Evolutionary conservation across 2,113 vertebrate species (phyloP).

Genomic region (Antennarius striatus): DNA sequence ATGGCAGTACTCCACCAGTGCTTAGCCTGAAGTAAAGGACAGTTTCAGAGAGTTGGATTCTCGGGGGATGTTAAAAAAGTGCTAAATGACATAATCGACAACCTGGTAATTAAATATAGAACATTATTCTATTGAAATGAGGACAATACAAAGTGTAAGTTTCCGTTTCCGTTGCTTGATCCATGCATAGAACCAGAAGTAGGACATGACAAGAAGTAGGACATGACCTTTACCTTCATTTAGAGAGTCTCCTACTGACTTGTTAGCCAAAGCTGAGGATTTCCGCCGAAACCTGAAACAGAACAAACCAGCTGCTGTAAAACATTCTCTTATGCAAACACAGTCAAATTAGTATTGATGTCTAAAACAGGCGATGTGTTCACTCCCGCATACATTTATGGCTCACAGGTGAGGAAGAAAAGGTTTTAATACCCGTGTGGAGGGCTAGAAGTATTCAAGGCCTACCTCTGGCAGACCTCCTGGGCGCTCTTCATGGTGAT

Average conservation of each 20-base stretch:
- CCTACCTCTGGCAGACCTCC: slow-evolving; percentile 84
- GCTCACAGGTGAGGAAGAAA: background rate
- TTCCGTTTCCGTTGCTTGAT: too few species aligned
- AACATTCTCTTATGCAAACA: slow-evolving; percentile 53
- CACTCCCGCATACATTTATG: background rate
- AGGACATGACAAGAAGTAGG: background rate
- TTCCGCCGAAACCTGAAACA: slow-evolving; percentile 79
- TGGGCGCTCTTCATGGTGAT: slow-evolving; percentile 84
- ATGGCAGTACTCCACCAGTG: too few species aligned
- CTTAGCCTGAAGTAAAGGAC: too few species aligned
- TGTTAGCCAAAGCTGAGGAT: slow-evolving; percentile 66
- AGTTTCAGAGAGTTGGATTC: too few species aligned
- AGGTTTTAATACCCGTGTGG: background rate
- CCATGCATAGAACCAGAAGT: background rate
- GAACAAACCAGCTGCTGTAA: background rate
- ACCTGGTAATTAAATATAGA: too few species aligned
- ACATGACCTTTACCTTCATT: slow-evolving; percentile 77
- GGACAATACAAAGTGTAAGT: too few species aligned
- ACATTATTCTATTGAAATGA: too few species aligned
- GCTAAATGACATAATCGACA: too few species aligned
- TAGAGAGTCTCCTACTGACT: slow-evolving; percentile 63
- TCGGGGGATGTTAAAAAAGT: too few species aligned
- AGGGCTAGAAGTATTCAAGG: too few species aligned
- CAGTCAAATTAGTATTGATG: slow-evolving; percentile 43
- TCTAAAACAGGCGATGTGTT: background rate